Base-by-base conservation (phyloP, 2,113 vertebrate species). In the Sapayoa aenigma region DNA sequence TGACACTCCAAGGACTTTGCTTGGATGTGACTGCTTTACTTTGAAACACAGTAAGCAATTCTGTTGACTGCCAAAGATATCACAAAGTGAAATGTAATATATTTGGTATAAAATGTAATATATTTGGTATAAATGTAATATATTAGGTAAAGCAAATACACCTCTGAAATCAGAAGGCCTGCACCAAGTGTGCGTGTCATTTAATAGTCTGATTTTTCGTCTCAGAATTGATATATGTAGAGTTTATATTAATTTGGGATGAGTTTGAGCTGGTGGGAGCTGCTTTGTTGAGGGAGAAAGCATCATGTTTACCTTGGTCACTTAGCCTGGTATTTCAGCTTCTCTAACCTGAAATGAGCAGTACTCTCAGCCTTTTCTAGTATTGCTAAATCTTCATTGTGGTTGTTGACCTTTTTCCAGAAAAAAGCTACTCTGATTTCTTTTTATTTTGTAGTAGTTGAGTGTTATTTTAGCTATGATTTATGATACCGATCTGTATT, bases 401-500 rank as follows among this genome's bases (percentile, higher is more conserved):
- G 84, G 63, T 78, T 58, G 37, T 89, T 93, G 65, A 74, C 46
- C 53, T 73, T 89, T 81, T 62, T 83, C 58, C 72, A 91, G 44
- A 20, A 83, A 74, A 74, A 94, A 88, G 30, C 63, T 76, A 10
- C 39, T 68, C 58, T 31, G n/a, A 68, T 88, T 91, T 95, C 79
- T 77, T 68, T 86, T 86, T 78, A 76, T 92, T 96, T 89, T 56
- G n/a, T 81, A 44, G 50, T 75, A 60, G 28, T 87, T 65, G 63
- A 71, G 20, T 60, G 6, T 84, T 75, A 12, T 77, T 93, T 89
- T 71, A 66, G 68, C 85, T 89, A 80, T 16, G 55, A 82, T 85
- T 94, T 89, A 83, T 92, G 95, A 84, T 90, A 95, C 62, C 39
- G 22, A 81, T 94, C 60, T 88, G 41, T 87, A 63, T 94, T 97